Percentiles rank a stretch among this genome's conserved stretches.
Evolutionary conservation across 2,888 invertebrate genomes (phyloP).

Genomic region (Rotaria sp.): DNA sequence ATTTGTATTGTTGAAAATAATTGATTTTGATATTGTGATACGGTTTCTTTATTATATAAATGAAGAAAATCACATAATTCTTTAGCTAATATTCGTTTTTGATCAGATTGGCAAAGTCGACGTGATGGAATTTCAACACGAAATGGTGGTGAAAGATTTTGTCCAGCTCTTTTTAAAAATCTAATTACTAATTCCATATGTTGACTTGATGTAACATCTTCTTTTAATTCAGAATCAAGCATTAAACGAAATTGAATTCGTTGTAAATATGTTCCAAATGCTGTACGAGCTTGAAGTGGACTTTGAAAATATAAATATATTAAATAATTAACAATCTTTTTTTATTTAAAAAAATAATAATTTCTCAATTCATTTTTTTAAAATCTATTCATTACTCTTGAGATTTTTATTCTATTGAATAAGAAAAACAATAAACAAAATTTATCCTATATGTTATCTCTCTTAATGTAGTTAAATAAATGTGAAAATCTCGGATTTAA

Average conservation of each 20-base stretch:
- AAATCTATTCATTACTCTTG: too few species aligned
- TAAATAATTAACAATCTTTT: too few species aligned
- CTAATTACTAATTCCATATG: conserved; percentile 56
- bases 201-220: conserved; percentile 53
- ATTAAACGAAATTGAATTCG: conserved; percentile 53
- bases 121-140: conserved; percentile 52
- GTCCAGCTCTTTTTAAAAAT: conserved; percentile 54
- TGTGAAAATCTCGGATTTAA: too few species aligned
- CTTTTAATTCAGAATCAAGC: conserved; percentile 45
- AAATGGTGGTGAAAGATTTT: conserved; percentile 53
- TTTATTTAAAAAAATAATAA: too few species aligned
- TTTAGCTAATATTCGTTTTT: conserved; percentile 53
- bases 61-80: conserved; percentile 54
- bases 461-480: too few species aligned
- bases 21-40: not conserved
- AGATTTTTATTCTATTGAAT: too few species aligned
- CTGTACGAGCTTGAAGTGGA: conserved; percentile 54
- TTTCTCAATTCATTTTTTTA: too few species aligned
- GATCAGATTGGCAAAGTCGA: conserved; percentile 49
- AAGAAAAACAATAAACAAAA: too few species aligned
- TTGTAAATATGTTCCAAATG: conserved; percentile 54
- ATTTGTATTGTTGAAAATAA: not conserved
- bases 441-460: too few species aligned
- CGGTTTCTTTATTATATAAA: conserved; percentile 49
- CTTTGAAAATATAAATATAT: conserved; percentile 44